Evolutionary conservation across 2,113 vertebrate genomes (phyloP).

Genomic region (Ariopsis seemanni): DNA sequence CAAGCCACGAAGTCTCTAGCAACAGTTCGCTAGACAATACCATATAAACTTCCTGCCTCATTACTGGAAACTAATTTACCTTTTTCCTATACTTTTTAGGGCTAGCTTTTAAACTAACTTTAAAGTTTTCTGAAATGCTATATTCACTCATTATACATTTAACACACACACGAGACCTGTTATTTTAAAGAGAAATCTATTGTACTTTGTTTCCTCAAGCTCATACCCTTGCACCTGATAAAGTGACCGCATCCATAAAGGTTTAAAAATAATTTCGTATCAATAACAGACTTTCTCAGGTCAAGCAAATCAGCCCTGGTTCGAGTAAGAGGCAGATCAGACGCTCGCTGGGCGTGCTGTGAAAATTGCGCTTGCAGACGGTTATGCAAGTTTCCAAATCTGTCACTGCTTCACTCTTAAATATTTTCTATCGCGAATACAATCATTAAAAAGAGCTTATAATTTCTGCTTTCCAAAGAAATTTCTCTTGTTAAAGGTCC

Average conservation of each 20-base stretch:
- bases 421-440: no score
- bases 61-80: neutral
- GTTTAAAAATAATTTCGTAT: neutral
- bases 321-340: neutral
- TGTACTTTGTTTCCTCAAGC: neutral
- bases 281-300: neutral
- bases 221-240: neutral
- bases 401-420: no score
- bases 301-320: neutral
- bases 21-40: constrained; percentile 5
- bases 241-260: neutral
- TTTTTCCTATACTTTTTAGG: neutral
- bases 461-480: no score
- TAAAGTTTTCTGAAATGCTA: neutral
- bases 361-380: no score
- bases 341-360: no score
- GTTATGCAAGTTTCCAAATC: no score
- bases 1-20: neutral
- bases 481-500: no score
- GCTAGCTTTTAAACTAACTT: neutral
- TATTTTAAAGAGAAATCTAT: neutral
- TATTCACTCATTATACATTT: neutral
- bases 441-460: no score
- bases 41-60: neutral
- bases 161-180: neutral